These are phyloP conservation scores for Halotydeus destructor DNA, from an alignment of 1,140 invertebrate genomes.

Conservation along the genomic window DNA sequence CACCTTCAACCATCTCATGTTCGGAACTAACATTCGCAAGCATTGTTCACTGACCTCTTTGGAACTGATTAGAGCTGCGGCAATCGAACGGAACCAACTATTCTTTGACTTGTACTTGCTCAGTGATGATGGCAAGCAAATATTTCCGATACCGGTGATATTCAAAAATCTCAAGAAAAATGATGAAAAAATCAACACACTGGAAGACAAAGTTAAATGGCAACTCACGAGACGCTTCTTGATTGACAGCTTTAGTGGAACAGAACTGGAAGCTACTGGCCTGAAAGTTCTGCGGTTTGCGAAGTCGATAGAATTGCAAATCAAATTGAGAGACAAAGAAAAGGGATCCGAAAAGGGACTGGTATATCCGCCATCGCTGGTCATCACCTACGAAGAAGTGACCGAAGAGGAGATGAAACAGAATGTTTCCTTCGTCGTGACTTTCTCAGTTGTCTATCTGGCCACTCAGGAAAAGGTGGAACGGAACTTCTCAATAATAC, in stretches of 20 bases:
- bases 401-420: not conserved
- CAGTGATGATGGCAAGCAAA: conserved; percentile 25
- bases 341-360: not conserved
- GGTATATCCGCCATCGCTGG: conserved; percentile 14
- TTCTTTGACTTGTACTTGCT: conserved; percentile 37
- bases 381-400: conserved; percentile 10
- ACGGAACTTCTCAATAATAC: conserved; percentile 30
- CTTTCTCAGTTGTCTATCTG: conserved; percentile 8
- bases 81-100: conserved; percentile 21
- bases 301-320: conserved; percentile 18
- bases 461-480: conserved; percentile 7
- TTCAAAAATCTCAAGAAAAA: conserved; percentile 24
- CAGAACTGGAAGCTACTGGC: no score
- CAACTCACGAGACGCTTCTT: conserved; percentile 38
- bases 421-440: not conserved
- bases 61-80: conserved; percentile 28
- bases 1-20: conserved; percentile 22
- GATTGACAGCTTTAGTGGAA: conserved; percentile 33
- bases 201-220: conserved; percentile 5
- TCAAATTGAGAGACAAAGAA: conserved; percentile 9
- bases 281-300: conserved; percentile 24
- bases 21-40: conserved; percentile 32
- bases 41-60: conserved; percentile 31
- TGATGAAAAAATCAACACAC: conserved; percentile 20
- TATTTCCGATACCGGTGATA: conserved; percentile 37